These are phyloP conservation scores for Hydrolagus colliei DNA, from an alignment of 2,797 vertebrate genomes.

Conservation along the genomic window DNA sequence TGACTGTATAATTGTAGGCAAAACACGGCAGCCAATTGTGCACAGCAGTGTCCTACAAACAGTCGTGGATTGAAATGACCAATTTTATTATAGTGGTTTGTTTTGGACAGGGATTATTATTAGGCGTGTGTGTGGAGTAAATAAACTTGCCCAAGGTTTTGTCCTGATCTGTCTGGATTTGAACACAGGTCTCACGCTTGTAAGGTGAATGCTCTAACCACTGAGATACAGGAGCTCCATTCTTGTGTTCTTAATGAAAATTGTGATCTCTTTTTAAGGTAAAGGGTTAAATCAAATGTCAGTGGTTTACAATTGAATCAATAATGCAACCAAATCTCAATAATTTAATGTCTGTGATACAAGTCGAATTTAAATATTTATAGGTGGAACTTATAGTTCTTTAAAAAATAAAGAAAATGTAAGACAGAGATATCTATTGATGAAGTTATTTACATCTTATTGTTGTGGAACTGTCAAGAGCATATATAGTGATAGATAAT, in stretches of 20 bases:
- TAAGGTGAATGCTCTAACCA: too few species aligned
- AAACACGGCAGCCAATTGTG: too few species aligned
- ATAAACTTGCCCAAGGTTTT: too few species aligned
- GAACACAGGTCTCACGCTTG: too few species aligned
- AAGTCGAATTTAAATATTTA: conserved; percentile 23
- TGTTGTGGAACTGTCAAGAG: not conserved
- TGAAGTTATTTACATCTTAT: not conserved
- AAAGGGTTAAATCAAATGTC: conserved; percentile 6
- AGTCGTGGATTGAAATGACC: too few species aligned
- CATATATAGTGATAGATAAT: not conserved
- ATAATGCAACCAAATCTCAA: conserved; percentile 19
- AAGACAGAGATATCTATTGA: not conserved
- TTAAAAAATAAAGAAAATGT: conserved; percentile 21
- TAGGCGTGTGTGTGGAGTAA: too few species aligned
- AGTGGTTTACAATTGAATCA: conserved; percentile 5
- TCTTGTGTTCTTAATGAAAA: not conserved
- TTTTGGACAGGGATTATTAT: too few species aligned
- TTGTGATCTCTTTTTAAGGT: not conserved
- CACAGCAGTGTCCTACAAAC: too few species aligned
- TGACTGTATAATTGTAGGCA: too few species aligned
- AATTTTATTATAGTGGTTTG: too few species aligned
- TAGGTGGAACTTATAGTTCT: not conserved
- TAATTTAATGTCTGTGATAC: conserved; percentile 8
- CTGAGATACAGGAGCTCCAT: too few species aligned
- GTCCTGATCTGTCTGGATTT: too few species aligned